A percentile compares a stretch with the other conserved stretches of the same genome.
These are phyloP conservation scores for Cranoglanis bouderius DNA, from an alignment of 2,113 vertebrate genomes.

Conservation along the genomic window DNA sequence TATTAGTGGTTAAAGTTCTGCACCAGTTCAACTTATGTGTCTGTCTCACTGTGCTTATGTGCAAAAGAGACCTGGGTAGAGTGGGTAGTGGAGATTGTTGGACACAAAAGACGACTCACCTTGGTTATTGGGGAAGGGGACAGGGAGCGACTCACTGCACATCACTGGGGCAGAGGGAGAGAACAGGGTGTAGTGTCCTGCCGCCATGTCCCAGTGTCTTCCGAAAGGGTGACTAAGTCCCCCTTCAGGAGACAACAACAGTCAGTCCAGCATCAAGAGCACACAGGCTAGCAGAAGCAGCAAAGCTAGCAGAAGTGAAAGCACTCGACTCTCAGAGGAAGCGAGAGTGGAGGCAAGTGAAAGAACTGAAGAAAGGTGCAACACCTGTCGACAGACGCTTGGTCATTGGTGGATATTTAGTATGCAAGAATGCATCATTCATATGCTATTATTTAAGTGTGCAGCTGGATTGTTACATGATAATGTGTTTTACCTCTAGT, in stretches of 20 bases:
- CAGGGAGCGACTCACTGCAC: constrained; percentile 28
- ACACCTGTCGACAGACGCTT: constrained; percentile 35
- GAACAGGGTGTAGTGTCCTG: constrained; percentile 59
- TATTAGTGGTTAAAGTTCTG: too few species aligned
- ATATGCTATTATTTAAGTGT: not conserved
- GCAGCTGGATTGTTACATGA: not conserved
- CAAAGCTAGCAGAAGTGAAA: constrained; percentile 55
- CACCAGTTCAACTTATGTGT: not conserved
- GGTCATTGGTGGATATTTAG: not conserved
- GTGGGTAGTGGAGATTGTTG: not conserved
- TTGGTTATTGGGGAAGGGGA: constrained; percentile 51
- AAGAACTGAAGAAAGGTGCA: constrained; percentile 51
- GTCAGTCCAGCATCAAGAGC: constrained; percentile 64
- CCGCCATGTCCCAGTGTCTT: constrained; percentile 51
- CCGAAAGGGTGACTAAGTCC: constrained; percentile 70
- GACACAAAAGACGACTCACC: constrained; percentile 62
- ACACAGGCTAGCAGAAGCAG: constrained; percentile 18
- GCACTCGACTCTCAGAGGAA: constrained; percentile 53
- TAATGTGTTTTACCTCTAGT: not conserved
- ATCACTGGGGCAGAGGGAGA: constrained; percentile 19
- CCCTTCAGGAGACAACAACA: constrained; percentile 64
- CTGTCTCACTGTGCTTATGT: not conserved
- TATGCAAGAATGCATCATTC: not conserved
- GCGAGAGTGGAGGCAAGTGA: constrained; percentile 52
- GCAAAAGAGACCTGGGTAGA: not conserved